Conservation (phyloP, 1,140 invertebrate genomes). For the Tetramorium alpestre region DNA sequence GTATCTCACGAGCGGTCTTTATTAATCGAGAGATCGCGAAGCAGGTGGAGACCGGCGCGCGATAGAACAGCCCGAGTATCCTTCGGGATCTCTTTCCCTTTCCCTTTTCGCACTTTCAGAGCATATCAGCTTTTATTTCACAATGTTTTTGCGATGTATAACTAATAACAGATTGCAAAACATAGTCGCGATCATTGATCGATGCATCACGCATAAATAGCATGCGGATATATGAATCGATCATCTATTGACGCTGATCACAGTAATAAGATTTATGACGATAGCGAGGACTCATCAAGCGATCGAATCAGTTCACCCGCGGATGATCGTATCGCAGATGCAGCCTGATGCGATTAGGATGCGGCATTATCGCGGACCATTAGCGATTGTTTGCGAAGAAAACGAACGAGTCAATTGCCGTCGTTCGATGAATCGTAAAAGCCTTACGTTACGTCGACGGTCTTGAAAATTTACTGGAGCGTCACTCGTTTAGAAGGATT, state of each 20-base stretch:
- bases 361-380: conserved; percentile 77
- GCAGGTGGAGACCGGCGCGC: neutral
- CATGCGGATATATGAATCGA: conserved; percentile 34
- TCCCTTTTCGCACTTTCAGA: neutral
- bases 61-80: conserved; percentile 25
- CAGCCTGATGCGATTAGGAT: conserved; percentile 65
- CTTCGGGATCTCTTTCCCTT: neutral
- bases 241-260: conserved; percentile 31
- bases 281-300: conserved; percentile 35
- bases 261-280: conserved; percentile 52
- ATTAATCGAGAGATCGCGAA: conserved; percentile 61
- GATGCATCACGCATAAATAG: conserved; percentile 19
- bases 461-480: conserved; percentile 75
- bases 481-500: conserved; percentile 67
- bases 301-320: conserved; percentile 50
- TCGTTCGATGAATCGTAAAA: conserved; percentile 73
- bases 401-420: conserved; percentile 71
- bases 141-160: conserved; percentile 1
- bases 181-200: conserved; percentile 13
- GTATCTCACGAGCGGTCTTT: conserved; percentile 58
- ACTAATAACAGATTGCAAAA: conserved; percentile 27
- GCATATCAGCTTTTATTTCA: neutral
- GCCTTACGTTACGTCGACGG: conserved; percentile 43
- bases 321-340: conserved; percentile 56
- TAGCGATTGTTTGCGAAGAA: conserved; percentile 77